Evolutionary conservation across 2,888 invertebrate species (phyloP), one percentile per base, ranked within the genome.

Genomic region (Ophion obscuratus): DNA sequence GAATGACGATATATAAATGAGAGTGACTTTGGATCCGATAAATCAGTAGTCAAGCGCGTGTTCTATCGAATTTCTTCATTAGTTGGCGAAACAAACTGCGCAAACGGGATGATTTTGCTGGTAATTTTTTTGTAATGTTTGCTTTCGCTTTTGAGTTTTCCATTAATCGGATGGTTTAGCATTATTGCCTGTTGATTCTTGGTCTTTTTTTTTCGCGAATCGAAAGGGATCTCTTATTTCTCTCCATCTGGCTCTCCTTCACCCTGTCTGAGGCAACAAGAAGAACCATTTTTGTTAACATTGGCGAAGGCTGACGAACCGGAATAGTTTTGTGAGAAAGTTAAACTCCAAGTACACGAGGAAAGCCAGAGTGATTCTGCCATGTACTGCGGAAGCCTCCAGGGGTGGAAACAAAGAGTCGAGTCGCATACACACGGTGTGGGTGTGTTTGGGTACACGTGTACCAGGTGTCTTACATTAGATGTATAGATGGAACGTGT

Each of bases 1-100:
- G 27, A 27, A 53, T 20, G 40, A 57, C 24, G 66, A 73, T 80
- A 70, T 86, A 83, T 86, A 81, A 86, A 83, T 68, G 11, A 53
- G n/a, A 64, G 62, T 53, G 53, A 77, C 57, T 77, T 44, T 5
- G 53, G 57, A 61, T 27, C 10, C 5, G 57, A 20, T 17, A 10
- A 36, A 53, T 77, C 83, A 86, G 85, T 81, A 31, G 70, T 27
- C 36, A 75, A 78, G 31, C 76, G 17, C 20, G 40, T 66, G 66
- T 71, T 82, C 76, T 27, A 27, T 81, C 75, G 53, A 64, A 27
- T 53, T 73, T 17, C 57, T 53, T 75, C 11, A n/a, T 27, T 24
- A 27, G 44, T 7, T 20, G 67, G 9, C 10, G 44, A 31, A 44
- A 27, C 2, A 17, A 20, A 59, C n/a, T 47, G 67, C 57, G 7